phyloP scores from a whole-genome alignment of 2,113 vertebrate genomes.

The Gymnorhina tibicen region DNA sequence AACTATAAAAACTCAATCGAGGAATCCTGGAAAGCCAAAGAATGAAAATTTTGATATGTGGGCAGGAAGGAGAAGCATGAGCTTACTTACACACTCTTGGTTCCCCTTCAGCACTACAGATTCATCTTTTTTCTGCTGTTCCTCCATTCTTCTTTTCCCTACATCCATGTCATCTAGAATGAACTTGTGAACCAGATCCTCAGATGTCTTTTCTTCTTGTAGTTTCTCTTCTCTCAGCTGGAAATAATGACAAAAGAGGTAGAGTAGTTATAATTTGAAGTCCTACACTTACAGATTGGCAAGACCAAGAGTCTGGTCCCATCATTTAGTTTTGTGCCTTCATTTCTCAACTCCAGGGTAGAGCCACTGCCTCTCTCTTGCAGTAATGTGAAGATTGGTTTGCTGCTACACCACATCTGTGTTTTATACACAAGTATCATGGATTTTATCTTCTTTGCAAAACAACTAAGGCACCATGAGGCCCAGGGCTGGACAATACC shows the following conservation, averaged over 20 bases:
- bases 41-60: not conserved
- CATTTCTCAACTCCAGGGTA: not conserved
- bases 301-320: not conserved
- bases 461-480: not conserved
- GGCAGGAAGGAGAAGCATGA: not conserved
- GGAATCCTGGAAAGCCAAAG: not conserved
- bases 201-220: slow-evolving; percentile 72
- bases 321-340: not conserved
- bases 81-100: slow-evolving; percentile 68
- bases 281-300: not conserved
- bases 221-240: slow-evolving; percentile 76
- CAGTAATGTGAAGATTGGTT: not conserved
- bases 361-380: not conserved
- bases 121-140: slow-evolving; percentile 75
- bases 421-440: not conserved
- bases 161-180: slow-evolving; percentile 63
- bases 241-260: not conserved
- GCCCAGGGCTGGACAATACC: not conserved
- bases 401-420: not conserved
- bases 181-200: slow-evolving; percentile 70
- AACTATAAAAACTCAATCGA: not conserved
- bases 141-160: slow-evolving; percentile 69
- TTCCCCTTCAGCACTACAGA: slow-evolving; percentile 54
- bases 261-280: not conserved
- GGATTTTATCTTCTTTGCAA: not conserved